These are phyloP conservation scores for Pterobdella sp. DNA, from an alignment of 2,888 invertebrate genomes.

Conservation along the genomic window DNA sequence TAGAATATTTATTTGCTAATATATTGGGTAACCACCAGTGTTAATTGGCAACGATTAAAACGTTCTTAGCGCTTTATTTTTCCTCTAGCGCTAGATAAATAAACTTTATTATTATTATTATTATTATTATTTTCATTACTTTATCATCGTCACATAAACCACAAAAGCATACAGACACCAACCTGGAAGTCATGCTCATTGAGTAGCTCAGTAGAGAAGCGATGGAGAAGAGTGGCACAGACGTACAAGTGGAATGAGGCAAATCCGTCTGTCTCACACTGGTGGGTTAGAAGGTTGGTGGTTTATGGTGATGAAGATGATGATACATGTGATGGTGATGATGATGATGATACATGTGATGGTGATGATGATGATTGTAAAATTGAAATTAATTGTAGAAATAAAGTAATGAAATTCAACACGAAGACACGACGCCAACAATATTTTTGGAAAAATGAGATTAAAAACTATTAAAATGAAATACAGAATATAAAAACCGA, in stretches of 20 bases:
- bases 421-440: too few species aligned
- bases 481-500: too few species aligned
- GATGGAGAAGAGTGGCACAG: slow-evolving; percentile 95
- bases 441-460: too few species aligned
- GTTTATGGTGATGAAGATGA: neutral
- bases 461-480: too few species aligned
- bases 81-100: neutral
- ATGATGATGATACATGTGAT: neutral
- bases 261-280: slow-evolving; percentile 75
- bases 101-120: neutral
- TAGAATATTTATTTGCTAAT: too few species aligned
- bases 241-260: slow-evolving; percentile 96
- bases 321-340: neutral
- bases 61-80: too few species aligned
- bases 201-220: slow-evolving; percentile 82
- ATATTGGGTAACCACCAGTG: too few species aligned
- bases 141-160: neutral
- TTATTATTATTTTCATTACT: neutral
- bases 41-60: too few species aligned
- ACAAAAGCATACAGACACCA: slow-evolving; percentile 26
- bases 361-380: neutral
- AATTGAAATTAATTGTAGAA: neutral
- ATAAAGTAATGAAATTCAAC: too few species aligned
- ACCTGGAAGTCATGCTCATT: slow-evolving; percentile 87
- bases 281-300: slow-evolving; percentile 34